Base-by-base conservation (phyloP, 2,888 invertebrate genomes). In the Andricus curvator region DNA sequence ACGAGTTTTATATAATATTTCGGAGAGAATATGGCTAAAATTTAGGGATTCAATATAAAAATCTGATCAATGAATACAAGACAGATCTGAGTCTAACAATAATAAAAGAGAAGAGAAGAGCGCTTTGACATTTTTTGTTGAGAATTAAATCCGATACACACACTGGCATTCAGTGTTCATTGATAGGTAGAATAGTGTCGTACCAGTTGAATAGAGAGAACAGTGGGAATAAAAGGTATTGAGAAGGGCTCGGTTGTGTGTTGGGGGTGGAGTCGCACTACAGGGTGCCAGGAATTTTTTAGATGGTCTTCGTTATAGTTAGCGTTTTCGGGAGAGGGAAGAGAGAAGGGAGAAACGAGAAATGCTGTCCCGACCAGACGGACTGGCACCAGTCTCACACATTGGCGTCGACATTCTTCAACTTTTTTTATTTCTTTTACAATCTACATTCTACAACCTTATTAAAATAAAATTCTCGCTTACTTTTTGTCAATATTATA, bases 261-360 rank as follows among this genome's bases (percentile, higher is more conserved):
- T 83, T 41, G 87, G 86, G 88, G 88, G 86, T 87, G 87, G 86
- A 85, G 85, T 84, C 82, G 85, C 80, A 83, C 89, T 56, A 80
- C 84, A 83, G 88, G 88, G 87, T 87, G 86, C 86, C 88, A 87
- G 84, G 88, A 88, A 87, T 89, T 89, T 88, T 88, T 86, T 81
- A 87, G 88, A 86, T 85, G 85, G 84, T 85, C 87, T 87, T 88
- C 87, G 89, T 88, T 88, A 87, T 81, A 82, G 84, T 82, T 85
- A 85, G 85, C 83, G 79, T 84, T 86, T 83, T 85, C 82, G 81
- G 68, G 82, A 78, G 83, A 79, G 77, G 77, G 51, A 78, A 78
- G 29, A 48, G 33, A 37, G 76, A 41, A 66, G 33, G 8, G 80
- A 67, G 80, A 74, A 20, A 67, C 15, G 67, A 62, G 77, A 66